Conservation (phyloP, 1,140 invertebrate species). For the Streblospio benedicti region DNA sequence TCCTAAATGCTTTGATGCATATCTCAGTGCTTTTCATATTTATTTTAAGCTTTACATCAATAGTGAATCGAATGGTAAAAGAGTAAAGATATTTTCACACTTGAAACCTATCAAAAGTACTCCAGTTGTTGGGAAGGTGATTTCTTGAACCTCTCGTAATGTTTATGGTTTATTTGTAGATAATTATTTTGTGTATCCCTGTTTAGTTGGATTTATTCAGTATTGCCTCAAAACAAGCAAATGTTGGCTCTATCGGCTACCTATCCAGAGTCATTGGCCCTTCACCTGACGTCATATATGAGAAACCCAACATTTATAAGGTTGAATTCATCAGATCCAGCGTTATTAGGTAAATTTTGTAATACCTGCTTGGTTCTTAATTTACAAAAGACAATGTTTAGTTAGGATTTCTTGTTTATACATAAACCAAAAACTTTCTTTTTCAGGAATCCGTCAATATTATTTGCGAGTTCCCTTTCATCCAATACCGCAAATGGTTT, state of each 20-base stretch:
- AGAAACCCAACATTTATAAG: slow-evolving; percentile 64
- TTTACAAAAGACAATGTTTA: not conserved
- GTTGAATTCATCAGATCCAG: slow-evolving; percentile 51
- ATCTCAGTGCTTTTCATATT: too few species aligned
- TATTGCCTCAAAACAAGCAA: slow-evolving; percentile 69
- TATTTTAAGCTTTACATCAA: too few species aligned
- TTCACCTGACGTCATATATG: slow-evolving; percentile 70
- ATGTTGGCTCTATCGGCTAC: slow-evolving; percentile 88
- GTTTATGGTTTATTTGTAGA: too few species aligned
- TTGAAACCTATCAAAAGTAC: too few species aligned
- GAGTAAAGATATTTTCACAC: too few species aligned
- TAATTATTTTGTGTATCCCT: too few species aligned
- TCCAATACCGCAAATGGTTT: slow-evolving; percentile 42
- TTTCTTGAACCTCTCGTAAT: too few species aligned
- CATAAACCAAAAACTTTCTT: not conserved
- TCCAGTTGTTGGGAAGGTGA: too few species aligned
- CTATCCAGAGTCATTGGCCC: slow-evolving; percentile 68
- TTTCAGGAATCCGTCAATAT: slow-evolving; percentile 65
- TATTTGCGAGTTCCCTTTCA: slow-evolving; percentile 37
- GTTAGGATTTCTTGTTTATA: not conserved
- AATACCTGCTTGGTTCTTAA: not conserved
- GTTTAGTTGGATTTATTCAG: slow-evolving; percentile 65
- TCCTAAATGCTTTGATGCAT: too few species aligned
- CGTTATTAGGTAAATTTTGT: slow-evolving; percentile 47
- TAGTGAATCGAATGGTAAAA: too few species aligned